Base-by-base conservation (phyloP, 1,140 invertebrate species). In the Sarcophaga peregrina region DNA sequence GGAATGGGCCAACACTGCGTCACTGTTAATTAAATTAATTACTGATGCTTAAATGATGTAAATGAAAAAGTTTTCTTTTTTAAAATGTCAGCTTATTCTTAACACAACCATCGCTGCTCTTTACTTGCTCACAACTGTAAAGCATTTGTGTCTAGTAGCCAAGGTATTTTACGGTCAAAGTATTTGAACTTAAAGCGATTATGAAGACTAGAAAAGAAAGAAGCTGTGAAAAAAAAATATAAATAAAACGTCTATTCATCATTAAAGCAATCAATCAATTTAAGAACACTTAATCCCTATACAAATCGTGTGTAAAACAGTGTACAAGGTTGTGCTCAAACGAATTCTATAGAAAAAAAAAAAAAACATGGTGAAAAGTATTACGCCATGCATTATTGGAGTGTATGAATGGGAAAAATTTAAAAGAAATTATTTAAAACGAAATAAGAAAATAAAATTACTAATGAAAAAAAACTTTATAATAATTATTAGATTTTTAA, bases 211-310 rank as follows among this genome's bases (percentile, higher is more conserved):
- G 5, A 76, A 15, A 37, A 37, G 25, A 25, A 20, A 68, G 62
- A 68, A 68, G 58, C 76, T n/a, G 58, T 73, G 78, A 80, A n/a
- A 72, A 80, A 80, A 54, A 52, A 52, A 9, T 5, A 37, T 37
- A 13, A 75, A 62, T 46, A 81, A 83, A 82, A 81, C 75, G 80
- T 50, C 83, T 83, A 83, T 83, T 83, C 83, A 83, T 83, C 83
- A 83, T 83, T 82, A 45, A 47, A 83, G 68, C 80, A 83, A 83
- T 83, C 83, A 83, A 83, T 83, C 83, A 83, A 83, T 74, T 81
- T 83, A 74, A 75, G 83, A 81, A 83, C 72, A 58, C 76, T 50
- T 83, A 76, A 81, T 83, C 72, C 83, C 37, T 37, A 82, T 37
- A 2, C 20, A 50, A 83, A 58, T 81, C 68, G 83, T 81, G 62